phyloP scores from a whole-genome alignment of 2,888 invertebrate genomes.

The Cosmorhoe ocellata region DNA sequence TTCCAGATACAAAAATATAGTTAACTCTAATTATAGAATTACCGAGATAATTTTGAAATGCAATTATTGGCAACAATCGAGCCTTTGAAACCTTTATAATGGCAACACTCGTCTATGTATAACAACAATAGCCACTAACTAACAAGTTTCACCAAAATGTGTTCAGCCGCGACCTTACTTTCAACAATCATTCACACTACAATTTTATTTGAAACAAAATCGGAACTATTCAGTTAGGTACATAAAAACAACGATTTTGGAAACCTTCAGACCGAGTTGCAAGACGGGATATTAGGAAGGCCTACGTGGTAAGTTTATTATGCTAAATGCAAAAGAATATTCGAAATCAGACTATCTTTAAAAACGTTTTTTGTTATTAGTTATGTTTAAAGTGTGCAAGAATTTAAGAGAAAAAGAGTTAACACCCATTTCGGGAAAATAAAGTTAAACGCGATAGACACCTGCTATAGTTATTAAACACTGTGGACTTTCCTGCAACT shows the following conservation, averaged over 20 bases:
- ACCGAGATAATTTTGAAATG: slow-evolving; percentile 20
- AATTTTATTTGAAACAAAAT: slow-evolving; percentile 49
- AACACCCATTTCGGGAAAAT: too few relatives aligned
- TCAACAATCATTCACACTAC: slow-evolving; percentile 30
- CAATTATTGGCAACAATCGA: slow-evolving; percentile 18
- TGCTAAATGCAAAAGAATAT: too few relatives aligned
- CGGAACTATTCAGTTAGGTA: slow-evolving; percentile 22
- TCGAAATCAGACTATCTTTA: too few relatives aligned
- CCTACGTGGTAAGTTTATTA: too few relatives aligned
- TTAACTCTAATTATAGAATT: slow-evolving; percentile 26
- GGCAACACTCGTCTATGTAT: slow-evolving; percentile 27
- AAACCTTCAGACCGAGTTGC: slow-evolving; percentile 6
- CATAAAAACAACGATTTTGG: not conserved
- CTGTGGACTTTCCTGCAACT: too few relatives aligned
- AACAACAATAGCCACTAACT: slow-evolving; percentile 35
- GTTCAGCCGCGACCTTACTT: slow-evolving; percentile 24
- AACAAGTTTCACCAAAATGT: slow-evolving; percentile 24
- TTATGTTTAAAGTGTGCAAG: too few relatives aligned
- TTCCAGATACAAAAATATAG: slow-evolving; percentile 29
- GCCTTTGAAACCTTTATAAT: slow-evolving; percentile 17
- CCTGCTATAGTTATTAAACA: too few relatives aligned
- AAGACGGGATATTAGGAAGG: slow-evolving; percentile 2
- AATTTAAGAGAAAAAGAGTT: too few relatives aligned
- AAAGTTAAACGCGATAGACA: too few relatives aligned
- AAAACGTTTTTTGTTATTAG: too few relatives aligned